Conservation (phyloP, 2,888 invertebrate genomes). For the Invenusta paracnida region DNA sequence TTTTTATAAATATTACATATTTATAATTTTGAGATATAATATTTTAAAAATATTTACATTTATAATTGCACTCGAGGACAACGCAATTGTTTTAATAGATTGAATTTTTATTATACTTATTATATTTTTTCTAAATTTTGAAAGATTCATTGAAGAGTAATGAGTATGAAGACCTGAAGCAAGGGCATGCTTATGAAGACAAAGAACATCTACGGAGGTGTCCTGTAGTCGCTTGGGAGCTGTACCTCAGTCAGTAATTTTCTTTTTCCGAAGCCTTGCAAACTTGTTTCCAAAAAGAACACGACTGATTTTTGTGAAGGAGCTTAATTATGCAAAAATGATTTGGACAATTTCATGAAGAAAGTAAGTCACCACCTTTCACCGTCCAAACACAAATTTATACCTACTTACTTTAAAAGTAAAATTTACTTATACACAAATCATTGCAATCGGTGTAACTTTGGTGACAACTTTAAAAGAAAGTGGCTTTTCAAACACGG, state of each 20-base stretch:
- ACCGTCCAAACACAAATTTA: slow-evolving; percentile 1
- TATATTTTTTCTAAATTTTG: slow-evolving; percentile 31
- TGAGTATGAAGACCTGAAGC: slow-evolving; percentile 28
- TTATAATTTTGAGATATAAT: too few species aligned
- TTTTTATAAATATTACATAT: too few species aligned
- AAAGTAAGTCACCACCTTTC: neutral
- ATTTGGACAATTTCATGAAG: slow-evolving; percentile 19
- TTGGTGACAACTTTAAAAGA: slow-evolving; percentile 21
- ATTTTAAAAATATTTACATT: too few species aligned
- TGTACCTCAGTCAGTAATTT: slow-evolving; percentile 6
- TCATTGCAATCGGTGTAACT: slow-evolving; percentile 30
- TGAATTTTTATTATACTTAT: too few species aligned
- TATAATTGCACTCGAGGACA: too few species aligned
- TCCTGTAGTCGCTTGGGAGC: neutral
- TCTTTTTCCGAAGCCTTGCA: neutral
- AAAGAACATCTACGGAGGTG: neutral
- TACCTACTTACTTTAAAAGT: too few species aligned
- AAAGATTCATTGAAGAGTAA: slow-evolving; percentile 13
- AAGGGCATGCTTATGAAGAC: neutral
- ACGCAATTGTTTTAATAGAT: too few species aligned
- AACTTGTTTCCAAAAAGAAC: slow-evolving; percentile 3
- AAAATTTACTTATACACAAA: too few species aligned
- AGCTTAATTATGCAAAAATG: slow-evolving; percentile 6
- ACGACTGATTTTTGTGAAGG: slow-evolving; percentile 11
- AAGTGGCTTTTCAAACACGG: slow-evolving; percentile 32